A percentile compares a stretch with the other conserved stretches of the same genome.
phyloP scores from a whole-genome alignment of 2,797 vertebrate species.

The Karalla daura region DNA sequence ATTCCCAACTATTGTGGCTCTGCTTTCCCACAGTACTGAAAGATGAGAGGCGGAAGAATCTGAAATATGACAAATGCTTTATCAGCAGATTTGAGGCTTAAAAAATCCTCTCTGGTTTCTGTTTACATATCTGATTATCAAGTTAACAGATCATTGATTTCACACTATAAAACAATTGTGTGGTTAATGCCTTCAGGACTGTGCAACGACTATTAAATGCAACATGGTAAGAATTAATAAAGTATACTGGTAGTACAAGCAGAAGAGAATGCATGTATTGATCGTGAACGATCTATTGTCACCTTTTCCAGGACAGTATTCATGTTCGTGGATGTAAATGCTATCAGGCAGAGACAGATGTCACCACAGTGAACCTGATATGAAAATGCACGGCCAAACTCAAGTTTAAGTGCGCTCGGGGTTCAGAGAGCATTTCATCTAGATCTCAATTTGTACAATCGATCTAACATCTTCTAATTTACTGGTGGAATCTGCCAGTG shows the following conservation, averaged over 20 bases:
- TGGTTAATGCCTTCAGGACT: too few relatives aligned
- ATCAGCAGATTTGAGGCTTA: not conserved
- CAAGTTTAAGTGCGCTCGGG: conserved; percentile 18
- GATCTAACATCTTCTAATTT: conserved; percentile 24
- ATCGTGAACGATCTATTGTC: not conserved
- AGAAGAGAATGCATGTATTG: not conserved
- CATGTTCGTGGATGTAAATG: conserved; percentile 16
- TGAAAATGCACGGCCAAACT: conserved; percentile 21
- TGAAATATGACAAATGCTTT: conserved; percentile 18
- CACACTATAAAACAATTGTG: not conserved
- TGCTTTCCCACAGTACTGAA: conserved; percentile 70
- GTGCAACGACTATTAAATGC: too few relatives aligned
- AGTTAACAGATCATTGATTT: not conserved
- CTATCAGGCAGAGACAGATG: conserved; percentile 17
- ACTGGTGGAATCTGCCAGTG: conserved; percentile 5
- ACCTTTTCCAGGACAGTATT: not conserved
- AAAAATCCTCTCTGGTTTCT: not conserved
- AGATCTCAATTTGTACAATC: conserved; percentile 12
- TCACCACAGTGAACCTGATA: conserved; percentile 22
- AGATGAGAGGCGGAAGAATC: conserved; percentile 19
- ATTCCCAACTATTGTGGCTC: conserved; percentile 49
- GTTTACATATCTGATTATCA: not conserved
- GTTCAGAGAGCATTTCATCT: conserved; percentile 18
- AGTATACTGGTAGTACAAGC: too few relatives aligned
- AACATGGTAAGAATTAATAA: too few relatives aligned